Conservation (phyloP, 2,888 invertebrate genomes). For the Mimachlamys varia region DNA sequence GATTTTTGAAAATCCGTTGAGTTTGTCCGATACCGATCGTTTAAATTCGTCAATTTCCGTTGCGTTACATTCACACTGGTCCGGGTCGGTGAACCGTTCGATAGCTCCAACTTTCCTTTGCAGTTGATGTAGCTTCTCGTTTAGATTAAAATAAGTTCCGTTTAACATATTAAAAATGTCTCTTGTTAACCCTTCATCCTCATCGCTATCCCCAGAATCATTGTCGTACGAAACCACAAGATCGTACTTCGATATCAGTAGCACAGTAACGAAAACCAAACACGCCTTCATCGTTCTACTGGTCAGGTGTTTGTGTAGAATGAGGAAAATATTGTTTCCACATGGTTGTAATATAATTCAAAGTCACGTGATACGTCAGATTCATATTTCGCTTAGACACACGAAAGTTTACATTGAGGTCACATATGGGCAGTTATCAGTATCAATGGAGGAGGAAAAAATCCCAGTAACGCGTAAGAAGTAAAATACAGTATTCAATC, state of each 20-base stretch:
- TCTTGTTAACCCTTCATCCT: neutral
- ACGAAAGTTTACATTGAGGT: too few species aligned
- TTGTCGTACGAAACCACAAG: neutral
- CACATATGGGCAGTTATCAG: too few species aligned
- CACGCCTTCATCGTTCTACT: neutral
- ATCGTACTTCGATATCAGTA: neutral
- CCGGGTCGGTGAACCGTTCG: neutral
- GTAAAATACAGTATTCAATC: too few species aligned
- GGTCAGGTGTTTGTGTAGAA: too few species aligned
- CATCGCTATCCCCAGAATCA: neutral
- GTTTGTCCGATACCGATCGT: neutral
- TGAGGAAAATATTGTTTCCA: too few species aligned
- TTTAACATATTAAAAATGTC: neutral
- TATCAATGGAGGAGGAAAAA: too few species aligned
- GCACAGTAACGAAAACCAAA: neutral
- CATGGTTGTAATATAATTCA: too few species aligned
- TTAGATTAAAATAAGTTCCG: neutral
- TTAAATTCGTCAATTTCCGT: neutral
- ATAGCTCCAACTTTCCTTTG: neutral
- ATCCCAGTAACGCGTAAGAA: too few species aligned
- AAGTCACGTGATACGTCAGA: too few species aligned
- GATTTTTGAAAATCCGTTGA: neutral
- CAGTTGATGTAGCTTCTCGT: neutral
- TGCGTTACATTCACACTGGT: neutral
- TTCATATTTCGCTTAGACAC: too few species aligned